phyloP scores from a whole-genome alignment of 2,888 invertebrate genomes.

The Monopis laevigella region DNA sequence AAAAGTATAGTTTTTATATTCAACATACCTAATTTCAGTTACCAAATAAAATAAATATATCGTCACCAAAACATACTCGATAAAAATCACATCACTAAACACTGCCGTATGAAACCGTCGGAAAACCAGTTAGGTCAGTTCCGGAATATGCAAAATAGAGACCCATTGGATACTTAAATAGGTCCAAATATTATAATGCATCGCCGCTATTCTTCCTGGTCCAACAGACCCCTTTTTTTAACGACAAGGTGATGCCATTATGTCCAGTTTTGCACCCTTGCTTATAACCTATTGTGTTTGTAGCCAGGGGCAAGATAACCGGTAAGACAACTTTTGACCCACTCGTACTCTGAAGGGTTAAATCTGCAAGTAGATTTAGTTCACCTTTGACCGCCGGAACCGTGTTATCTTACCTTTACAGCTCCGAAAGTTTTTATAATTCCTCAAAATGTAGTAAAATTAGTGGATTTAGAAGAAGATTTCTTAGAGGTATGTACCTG shows the following conservation, averaged over 20 bases:
- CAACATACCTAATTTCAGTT: too few species aligned
- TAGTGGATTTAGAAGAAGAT: too few species aligned
- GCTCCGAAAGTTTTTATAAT: too few species aligned
- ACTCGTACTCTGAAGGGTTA: conserved; percentile 40
- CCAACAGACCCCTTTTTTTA: conserved; percentile 28
- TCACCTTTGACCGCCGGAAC: conserved; percentile 39
- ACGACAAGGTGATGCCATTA: conserved; percentile 39
- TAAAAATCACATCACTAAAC: neutral
- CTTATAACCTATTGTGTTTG: conserved; percentile 35
- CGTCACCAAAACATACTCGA: neutral
- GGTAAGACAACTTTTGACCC: conserved; percentile 65
- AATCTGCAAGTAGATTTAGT: conserved; percentile 32
- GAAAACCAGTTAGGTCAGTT: conserved; percentile 65
- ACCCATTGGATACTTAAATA: conserved; percentile 65
- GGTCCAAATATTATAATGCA: conserved; percentile 62
- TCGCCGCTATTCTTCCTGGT: conserved; percentile 42
- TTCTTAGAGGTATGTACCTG: too few species aligned
- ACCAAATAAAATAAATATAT: neutral
- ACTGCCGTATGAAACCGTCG: conserved; percentile 14
- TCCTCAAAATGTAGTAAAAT: too few species aligned
- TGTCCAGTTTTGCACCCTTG: conserved; percentile 57
- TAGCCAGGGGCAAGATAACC: conserved; percentile 54
- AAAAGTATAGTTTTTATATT: too few species aligned
- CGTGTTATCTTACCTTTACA: too few species aligned
- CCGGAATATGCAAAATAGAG: conserved; percentile 49